These are phyloP conservation scores for Unio pictorum DNA, from an alignment of 2,888 invertebrate species.

Conservation along the genomic window DNA sequence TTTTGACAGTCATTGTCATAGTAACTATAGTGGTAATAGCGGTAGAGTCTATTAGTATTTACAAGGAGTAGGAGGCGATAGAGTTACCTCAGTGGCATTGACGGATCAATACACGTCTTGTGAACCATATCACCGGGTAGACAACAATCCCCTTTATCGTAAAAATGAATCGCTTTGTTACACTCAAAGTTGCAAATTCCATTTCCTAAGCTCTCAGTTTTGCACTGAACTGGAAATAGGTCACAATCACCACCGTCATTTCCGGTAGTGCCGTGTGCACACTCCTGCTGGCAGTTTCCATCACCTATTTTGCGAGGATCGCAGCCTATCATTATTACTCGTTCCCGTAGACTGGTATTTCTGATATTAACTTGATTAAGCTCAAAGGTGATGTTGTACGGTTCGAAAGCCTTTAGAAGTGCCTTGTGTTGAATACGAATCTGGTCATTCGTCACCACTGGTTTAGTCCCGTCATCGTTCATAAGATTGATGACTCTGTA, in stretches of 20 bases:
- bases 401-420: conserved; percentile 52
- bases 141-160: conserved; percentile 68
- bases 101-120: conserved; percentile 58
- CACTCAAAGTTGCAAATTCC: conserved; percentile 62
- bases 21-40: too few species aligned
- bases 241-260: conserved; percentile 69
- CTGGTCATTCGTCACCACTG: conserved; percentile 51
- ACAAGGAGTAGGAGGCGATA: too few species aligned
- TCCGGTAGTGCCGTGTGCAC: conserved; percentile 58
- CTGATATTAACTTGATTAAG: conserved; percentile 32
- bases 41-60: too few species aligned
- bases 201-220: conserved; percentile 44
- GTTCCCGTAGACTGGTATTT: conserved; percentile 48
- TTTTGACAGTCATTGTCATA: too few species aligned
- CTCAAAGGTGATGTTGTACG: conserved; percentile 62
- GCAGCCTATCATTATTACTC: conserved; percentile 59
- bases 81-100: conserved; percentile 53
- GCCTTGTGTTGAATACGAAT: conserved; percentile 53
- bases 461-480: conserved; percentile 56
- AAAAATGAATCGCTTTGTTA: conserved; percentile 56
- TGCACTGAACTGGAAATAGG: conserved; percentile 38
- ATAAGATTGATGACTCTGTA: conserved; percentile 60
- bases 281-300: conserved; percentile 58
- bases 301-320: conserved; percentile 58
- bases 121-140: conserved; percentile 29